Evolutionary conservation across 2,797 vertebrate species (phyloP).

Genomic region (Oophaga sylvatica): DNA sequence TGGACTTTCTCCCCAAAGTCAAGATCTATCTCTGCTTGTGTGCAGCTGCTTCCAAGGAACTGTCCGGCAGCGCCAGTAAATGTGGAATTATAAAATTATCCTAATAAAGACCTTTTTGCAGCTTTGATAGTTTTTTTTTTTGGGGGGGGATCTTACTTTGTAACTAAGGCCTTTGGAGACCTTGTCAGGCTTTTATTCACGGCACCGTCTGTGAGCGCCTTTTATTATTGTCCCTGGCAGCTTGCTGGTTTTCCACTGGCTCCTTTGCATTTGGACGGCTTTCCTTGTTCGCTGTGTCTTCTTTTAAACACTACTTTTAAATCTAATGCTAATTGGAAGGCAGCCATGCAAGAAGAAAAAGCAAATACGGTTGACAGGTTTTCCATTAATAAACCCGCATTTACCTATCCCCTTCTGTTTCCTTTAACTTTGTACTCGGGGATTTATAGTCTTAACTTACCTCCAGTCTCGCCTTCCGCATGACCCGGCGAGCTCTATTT

Average conservation of each 20-base stretch:
- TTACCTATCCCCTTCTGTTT: slow-evolving; percentile 52
- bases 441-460: slow-evolving; percentile 51
- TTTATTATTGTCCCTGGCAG: slow-evolving; percentile 45
- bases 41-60: slow-evolving; percentile 32
- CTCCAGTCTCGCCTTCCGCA: slow-evolving; percentile 13
- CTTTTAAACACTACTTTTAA: slow-evolving; percentile 34
- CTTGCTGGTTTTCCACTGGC: slow-evolving; percentile 46
- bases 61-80: slow-evolving; percentile 13
- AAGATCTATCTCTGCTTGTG: slow-evolving; percentile 17
- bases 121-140: slow-evolving; percentile 10
- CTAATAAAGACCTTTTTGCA: slow-evolving; percentile 27
- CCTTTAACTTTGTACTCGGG: slow-evolving; percentile 38
- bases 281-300: slow-evolving; percentile 24
- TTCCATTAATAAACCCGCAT: slow-evolving; percentile 51
- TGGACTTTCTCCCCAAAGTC: slow-evolving; percentile 22
- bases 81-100: slow-evolving; percentile 41
- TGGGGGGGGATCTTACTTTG: slow-evolving; percentile 14
- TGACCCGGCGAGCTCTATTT: slow-evolving; percentile 9
- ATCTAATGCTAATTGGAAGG: slow-evolving; percentile 52
- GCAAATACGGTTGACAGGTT: slow-evolving; percentile 49
- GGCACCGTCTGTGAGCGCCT: slow-evolving; percentile 22
- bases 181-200: slow-evolving; percentile 31
- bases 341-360: slow-evolving; percentile 49
- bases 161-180: slow-evolving; percentile 17
- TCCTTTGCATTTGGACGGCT: slow-evolving; percentile 15